phyloP scores from a whole-genome alignment of 2,888 invertebrate species.

The Drosophila limbata region DNA sequence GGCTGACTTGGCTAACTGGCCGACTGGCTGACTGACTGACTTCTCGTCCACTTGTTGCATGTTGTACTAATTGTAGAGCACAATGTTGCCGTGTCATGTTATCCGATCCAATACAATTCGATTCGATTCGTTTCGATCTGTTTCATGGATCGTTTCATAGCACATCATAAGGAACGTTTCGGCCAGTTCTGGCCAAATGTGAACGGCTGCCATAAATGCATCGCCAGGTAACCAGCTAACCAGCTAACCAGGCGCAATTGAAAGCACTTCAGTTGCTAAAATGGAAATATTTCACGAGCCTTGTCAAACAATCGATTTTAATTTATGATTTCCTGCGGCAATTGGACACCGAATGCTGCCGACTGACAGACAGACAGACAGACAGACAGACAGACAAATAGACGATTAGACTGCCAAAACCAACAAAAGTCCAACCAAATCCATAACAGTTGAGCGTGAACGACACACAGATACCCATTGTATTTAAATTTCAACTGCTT shows the following conservation, averaged over 20 bases:
- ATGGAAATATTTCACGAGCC: constrained; percentile 70
- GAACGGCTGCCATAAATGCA: constrained; percentile 53
- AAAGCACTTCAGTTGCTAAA: constrained; percentile 47
- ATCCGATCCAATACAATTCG: constrained; percentile 47
- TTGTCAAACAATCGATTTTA: constrained; percentile 82
- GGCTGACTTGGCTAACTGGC: not conserved
- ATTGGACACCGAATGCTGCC: constrained; percentile 44
- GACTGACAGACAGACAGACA: constrained; percentile 17
- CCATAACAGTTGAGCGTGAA: not conserved
- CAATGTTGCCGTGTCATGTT: constrained; percentile 53
- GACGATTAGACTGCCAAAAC: constrained; percentile 8
- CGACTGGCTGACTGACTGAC: not conserved
- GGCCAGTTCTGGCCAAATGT: constrained; percentile 49
- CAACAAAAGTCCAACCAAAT: constrained; percentile 12
- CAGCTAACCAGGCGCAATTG: constrained; percentile 28
- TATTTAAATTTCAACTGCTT: not conserved
- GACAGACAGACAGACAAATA: not conserved
- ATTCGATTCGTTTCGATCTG: not conserved
- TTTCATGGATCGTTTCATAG: constrained; percentile 10
- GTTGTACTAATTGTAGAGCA: constrained; percentile 75
- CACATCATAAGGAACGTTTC: constrained; percentile 4
- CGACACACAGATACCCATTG: not conserved
- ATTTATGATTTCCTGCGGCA: constrained; percentile 83
- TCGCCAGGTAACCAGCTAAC: not conserved
- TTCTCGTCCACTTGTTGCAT: constrained; percentile 60